Evolutionary conservation across 1,140 invertebrate species (phyloP).

Genomic region (Orchesella cincta): DNA sequence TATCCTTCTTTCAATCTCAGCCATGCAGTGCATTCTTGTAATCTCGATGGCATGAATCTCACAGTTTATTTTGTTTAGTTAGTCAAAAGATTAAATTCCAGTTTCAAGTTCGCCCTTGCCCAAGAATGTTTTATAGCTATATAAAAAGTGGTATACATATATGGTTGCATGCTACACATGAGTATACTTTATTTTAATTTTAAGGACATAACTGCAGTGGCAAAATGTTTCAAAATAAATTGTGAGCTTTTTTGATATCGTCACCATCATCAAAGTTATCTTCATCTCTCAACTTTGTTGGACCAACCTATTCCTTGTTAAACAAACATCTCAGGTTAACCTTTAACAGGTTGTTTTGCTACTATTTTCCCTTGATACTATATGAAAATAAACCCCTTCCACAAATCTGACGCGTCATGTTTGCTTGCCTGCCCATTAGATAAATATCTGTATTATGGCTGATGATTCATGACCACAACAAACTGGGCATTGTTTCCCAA

Average conservation of each 20-base stretch:
- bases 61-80: no score
- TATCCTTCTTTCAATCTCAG: no score
- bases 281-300: background rate
- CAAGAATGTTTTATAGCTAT: background rate
- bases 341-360: slow-evolving; percentile 19
- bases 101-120: background rate
- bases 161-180: background rate
- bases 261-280: background rate
- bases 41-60: no score
- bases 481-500: slow-evolving; percentile 21
- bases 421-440: slow-evolving; percentile 13
- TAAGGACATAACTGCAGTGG: background rate
- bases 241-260: background rate
- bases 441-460: slow-evolving; percentile 13
- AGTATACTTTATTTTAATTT: background rate
- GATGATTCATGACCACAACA: slow-evolving; percentile 27
- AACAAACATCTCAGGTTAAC: background rate
- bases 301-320: background rate
- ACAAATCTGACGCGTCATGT: background rate
- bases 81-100: slow-evolving; percentile 19
- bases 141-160: background rate
- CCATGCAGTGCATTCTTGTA: no score
- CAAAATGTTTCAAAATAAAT: slow-evolving; percentile 15
- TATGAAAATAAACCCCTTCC: background rate
- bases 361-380: background rate